These are phyloP conservation scores for Azemiops feae DNA, from an alignment of 2,113 vertebrate genomes.

Conservation along the genomic window DNA sequence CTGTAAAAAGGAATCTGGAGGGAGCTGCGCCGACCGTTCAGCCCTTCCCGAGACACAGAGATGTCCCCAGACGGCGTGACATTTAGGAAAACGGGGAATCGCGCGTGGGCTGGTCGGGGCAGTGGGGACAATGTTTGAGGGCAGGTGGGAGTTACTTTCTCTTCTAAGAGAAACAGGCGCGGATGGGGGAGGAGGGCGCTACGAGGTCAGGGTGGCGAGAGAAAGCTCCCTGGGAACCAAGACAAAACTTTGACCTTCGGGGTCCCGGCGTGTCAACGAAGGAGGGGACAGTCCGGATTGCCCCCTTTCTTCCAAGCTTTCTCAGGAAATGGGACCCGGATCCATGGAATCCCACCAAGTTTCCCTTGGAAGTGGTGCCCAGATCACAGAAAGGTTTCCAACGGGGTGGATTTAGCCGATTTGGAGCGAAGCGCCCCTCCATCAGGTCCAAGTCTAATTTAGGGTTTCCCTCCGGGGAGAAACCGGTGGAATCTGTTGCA, in stretches of 20 bases:
- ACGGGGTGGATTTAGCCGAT: background rate
- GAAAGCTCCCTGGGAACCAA: background rate
- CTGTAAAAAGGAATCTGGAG: background rate
- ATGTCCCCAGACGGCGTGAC: background rate
- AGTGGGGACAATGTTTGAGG: background rate
- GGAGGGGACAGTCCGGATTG: background rate
- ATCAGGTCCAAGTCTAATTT: background rate
- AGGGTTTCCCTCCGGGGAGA: background rate
- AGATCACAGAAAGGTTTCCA: too few species aligned
- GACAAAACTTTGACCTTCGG: background rate
- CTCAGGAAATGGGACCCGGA: background rate
- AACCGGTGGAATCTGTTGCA: background rate
- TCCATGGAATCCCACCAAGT: background rate
- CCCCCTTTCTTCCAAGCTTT: background rate
- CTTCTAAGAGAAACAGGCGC: background rate
- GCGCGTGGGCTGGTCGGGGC: background rate
- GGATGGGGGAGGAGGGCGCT: background rate
- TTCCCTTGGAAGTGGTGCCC: background rate
- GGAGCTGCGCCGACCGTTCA: background rate
- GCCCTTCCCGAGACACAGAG: background rate
- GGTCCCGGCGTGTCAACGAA: background rate
- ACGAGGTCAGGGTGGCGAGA: background rate
- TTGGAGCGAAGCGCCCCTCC: background rate
- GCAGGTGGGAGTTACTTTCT: background rate
- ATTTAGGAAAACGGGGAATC: background rate